A percentile compares a stretch with the other conserved stretches of the same genome.
Conservation (phyloP, 2,113 vertebrate genomes). For the Labeo catla region DNA sequence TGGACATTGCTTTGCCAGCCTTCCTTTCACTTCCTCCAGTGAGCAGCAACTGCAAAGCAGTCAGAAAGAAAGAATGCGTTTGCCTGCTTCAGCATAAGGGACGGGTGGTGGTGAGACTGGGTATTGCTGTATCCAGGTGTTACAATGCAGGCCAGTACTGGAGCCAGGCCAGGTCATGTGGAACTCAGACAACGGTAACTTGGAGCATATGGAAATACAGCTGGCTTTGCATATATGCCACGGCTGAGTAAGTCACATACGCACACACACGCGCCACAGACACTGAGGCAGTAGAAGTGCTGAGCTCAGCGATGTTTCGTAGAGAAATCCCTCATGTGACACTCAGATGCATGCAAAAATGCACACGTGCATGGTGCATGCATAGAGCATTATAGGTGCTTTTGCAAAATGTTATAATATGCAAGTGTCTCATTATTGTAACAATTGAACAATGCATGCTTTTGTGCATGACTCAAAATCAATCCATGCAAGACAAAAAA, state of each 20-base stretch:
- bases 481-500: neutral
- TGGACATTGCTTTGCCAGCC: conserved; percentile 23
- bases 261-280: conserved; percentile 26
- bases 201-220: conserved; percentile 60
- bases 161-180: conserved; percentile 44
- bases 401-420: conserved; percentile 1
- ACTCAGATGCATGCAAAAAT: conserved; percentile 27
- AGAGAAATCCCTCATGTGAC: conserved; percentile 20
- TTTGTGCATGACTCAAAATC: neutral
- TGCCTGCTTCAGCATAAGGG: conserved; percentile 33
- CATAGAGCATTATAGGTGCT: neutral
- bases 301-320: conserved; percentile 30
- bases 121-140: conserved; percentile 36
- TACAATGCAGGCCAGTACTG: conserved; percentile 32
- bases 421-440: neutral
- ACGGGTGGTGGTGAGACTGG: neutral
- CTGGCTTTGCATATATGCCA: conserved; percentile 60
- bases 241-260: conserved; percentile 37
- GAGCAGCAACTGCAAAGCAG: conserved; percentile 37
- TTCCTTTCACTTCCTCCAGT: conserved; percentile 19
- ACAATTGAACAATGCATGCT: neutral
- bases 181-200: conserved; percentile 41
- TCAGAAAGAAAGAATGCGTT: conserved; percentile 27
- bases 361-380: neutral
- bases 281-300: conserved; percentile 44